Evolutionary conservation across 2,797 vertebrate species (phyloP).

Genomic region (Chaetophractus vellerosus): DNA sequence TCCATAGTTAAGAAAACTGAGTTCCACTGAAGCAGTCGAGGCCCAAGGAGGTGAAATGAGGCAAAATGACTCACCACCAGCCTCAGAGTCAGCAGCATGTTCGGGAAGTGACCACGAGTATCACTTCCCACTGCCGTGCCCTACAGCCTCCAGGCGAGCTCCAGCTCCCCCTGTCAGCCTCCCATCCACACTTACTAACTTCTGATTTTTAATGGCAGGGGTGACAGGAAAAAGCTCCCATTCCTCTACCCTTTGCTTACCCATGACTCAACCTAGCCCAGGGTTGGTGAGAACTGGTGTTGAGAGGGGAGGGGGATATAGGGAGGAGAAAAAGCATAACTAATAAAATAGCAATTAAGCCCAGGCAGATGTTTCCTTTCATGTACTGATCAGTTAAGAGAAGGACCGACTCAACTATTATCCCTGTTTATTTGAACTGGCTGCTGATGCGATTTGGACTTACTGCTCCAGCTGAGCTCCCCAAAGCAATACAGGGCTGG

Average conservation of each 20-base stretch:
- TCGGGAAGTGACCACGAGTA: constrained; percentile 61
- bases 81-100: constrained; percentile 59
- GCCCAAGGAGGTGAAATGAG: constrained; percentile 51
- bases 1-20: not conserved
- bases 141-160: not conserved
- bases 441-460: constrained; percentile 77
- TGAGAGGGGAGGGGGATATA: too few species aligned
- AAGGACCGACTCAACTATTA: constrained; percentile 71
- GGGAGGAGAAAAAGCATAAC: constrained; percentile 65
- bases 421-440: constrained; percentile 78
- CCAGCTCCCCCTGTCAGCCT: not conserved
- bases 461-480: constrained; percentile 48
- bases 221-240: constrained; percentile 14
- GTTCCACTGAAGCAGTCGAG: not conserved
- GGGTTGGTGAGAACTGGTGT: too few species aligned
- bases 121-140: constrained; percentile 51
- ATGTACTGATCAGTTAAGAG: constrained; percentile 68
- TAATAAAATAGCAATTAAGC: constrained; percentile 80
- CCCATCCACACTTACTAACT: not conserved
- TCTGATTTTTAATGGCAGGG: constrained; percentile 15
- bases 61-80: constrained; percentile 64
- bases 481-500: not conserved
- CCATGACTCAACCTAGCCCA: constrained; percentile 47
- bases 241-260: constrained; percentile 47
- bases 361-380: constrained; percentile 84